A percentile compares a stretch with the other conserved stretches of the same genome.
Evolutionary conservation across 2,113 vertebrate species (phyloP).

Genomic region (Ptyas mucosa): DNA sequence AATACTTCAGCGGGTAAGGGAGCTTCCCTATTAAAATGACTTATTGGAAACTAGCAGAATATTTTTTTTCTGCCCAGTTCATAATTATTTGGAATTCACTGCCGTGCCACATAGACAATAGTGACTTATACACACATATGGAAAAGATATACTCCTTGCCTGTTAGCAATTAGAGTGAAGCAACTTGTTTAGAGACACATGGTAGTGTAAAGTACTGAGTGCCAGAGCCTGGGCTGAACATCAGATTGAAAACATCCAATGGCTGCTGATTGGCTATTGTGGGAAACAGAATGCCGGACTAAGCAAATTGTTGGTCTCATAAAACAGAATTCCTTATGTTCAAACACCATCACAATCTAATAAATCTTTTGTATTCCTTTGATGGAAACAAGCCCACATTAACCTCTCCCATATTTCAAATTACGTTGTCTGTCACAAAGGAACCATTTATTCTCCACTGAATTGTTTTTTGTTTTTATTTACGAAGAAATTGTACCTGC

Average conservation of each 20-base stretch:
- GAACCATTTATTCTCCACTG: neutral
- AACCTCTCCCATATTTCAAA: neutral
- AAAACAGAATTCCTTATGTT: neutral
- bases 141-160: neutral
- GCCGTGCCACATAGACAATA: neutral
- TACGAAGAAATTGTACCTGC: constrained; percentile 10
- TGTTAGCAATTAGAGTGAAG: neutral
- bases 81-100: neutral
- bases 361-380: neutral
- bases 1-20: neutral
- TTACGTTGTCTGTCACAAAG: neutral
- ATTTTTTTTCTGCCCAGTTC: neutral
- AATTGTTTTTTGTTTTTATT: too few relatives aligned
- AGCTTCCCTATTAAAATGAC: neutral
- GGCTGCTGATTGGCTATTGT: neutral
- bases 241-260: neutral
- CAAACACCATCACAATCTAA: neutral
- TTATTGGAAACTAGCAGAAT: neutral
- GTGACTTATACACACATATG: neutral
- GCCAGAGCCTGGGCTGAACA: neutral
- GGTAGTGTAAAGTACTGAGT: neutral
- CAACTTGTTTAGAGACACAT: neutral
- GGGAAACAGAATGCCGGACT: neutral
- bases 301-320: neutral
- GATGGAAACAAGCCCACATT: neutral